Evolutionary conservation across 1,140 invertebrate species (phyloP).

Genomic region (Drosophila subobscura): DNA sequence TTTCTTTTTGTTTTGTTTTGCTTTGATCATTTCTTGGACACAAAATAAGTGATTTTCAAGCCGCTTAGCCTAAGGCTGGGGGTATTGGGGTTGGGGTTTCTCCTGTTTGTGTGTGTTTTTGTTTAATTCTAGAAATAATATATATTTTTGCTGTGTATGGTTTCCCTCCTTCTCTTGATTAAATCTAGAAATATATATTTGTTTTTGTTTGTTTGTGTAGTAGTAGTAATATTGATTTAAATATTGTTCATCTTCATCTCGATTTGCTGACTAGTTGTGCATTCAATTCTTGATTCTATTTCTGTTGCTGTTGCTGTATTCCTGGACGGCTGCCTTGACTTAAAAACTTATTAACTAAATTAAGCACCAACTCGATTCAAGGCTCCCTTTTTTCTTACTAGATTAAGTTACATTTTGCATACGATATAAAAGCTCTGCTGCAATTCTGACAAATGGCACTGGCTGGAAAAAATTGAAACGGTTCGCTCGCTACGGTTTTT

Average conservation of each 20-base stretch:
- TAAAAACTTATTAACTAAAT: conserved; percentile 28
- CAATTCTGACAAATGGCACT: conserved; percentile 67
- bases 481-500: conserved; percentile 52
- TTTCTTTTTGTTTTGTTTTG: conserved; percentile 18
- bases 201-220: conserved; percentile 13
- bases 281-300: conserved; percentile 34
- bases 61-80: conserved; percentile 49
- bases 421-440: conserved; percentile 18
- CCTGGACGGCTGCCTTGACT: conserved; percentile 60
- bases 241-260: conserved; percentile 13
- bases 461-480: conserved; percentile 78
- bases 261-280: conserved; percentile 75
- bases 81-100: not conserved
- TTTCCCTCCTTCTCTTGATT: not conserved
- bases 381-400: conserved; percentile 45
- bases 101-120: not conserved
- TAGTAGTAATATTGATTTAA: conserved; percentile 21
- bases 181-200: conserved; percentile 7
- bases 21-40: conserved; percentile 20
- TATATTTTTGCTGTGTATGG: not conserved
- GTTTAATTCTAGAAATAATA: conserved; percentile 16
- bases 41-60: conserved; percentile 77
- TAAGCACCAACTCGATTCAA: conserved; percentile 78
- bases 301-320: conserved; percentile 17
- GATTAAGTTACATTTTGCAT: conserved; percentile 11